A percentile compares a stretch with the other conserved stretches of the same genome.
Conservation (phyloP, 2,113 vertebrate species). For the Calidris pugnax region DNA sequence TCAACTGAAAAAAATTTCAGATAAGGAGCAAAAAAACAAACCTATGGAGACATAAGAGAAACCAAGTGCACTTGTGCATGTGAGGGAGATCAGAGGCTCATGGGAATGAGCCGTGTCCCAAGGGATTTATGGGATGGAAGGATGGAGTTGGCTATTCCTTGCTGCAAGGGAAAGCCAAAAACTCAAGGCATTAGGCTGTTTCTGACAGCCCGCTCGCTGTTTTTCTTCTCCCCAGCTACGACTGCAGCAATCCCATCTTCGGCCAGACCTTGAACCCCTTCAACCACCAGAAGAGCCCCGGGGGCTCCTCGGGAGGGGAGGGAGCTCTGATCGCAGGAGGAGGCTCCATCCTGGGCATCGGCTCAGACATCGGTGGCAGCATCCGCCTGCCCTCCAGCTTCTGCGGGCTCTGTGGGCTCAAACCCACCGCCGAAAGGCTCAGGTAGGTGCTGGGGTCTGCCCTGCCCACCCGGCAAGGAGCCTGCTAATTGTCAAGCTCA, state of each 20-base stretch:
- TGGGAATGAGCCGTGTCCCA: accelerated
- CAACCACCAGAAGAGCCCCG: conserved; percentile 52
- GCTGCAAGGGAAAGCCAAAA: neutral
- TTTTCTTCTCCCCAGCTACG: conserved; percentile 63
- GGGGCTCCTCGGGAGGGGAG: conserved; percentile 79
- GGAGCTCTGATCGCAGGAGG: conserved; percentile 74
- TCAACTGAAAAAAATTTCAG: neutral
- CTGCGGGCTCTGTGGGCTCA: conserved; percentile 78
- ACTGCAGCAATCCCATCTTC: conserved; percentile 74
- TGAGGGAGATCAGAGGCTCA: neutral
- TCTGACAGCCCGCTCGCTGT: neutral
- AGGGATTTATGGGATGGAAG: neutral
- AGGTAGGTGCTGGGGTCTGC: neutral
- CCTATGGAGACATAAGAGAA: neutral
- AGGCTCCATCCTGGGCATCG: conserved; percentile 76
- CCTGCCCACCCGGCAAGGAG: neutral
- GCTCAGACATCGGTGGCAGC: conserved; percentile 71
- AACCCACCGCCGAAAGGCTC: conserved; percentile 41
- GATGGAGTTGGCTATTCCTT: neutral
- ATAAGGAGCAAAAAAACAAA: accelerated
- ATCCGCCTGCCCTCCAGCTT: conserved; percentile 77
- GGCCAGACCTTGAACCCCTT: conserved; percentile 63
- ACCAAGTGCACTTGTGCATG: neutral
- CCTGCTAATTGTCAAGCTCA: neutral
- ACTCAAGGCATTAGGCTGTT: neutral